Percentiles rank a stretch among this genome's conserved stretches.
Evolutionary conservation across 2,797 vertebrate species (phyloP).

Genomic region (Todus mexicanus): DNA sequence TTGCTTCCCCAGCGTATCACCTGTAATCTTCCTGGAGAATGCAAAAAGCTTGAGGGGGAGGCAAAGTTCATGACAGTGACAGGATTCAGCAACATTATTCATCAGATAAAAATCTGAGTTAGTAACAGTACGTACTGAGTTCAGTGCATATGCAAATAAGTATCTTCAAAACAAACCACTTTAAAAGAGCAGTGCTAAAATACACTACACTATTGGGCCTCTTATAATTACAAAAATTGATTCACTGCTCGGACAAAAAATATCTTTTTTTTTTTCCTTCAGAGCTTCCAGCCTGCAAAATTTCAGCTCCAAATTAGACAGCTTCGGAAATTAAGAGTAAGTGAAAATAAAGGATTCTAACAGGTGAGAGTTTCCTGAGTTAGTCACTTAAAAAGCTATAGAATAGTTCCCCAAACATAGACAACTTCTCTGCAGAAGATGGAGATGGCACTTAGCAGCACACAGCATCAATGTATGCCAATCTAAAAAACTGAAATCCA

Average conservation of each 20-base stretch:
- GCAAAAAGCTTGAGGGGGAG: background rate
- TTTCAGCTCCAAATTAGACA: background rate
- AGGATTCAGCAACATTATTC: background rate
- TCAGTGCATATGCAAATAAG: background rate
- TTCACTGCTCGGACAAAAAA: background rate
- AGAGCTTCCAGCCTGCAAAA: background rate
- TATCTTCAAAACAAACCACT: background rate
- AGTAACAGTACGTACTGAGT: background rate
- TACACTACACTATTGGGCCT: background rate
- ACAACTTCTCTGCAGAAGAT: background rate
- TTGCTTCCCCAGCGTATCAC: rapidly evolving
- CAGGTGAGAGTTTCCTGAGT: background rate
- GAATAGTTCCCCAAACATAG: background rate
- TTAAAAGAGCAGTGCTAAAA: background rate
- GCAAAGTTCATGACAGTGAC: background rate
- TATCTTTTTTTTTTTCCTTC: background rate
- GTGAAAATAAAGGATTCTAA: background rate
- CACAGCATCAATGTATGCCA: background rate
- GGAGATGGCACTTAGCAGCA: background rate
- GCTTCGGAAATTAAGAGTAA: background rate
- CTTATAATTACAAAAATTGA: background rate
- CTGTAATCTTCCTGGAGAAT: background rate
- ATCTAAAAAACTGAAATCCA: background rate
- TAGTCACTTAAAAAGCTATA: background rate
- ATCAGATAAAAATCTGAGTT: background rate